Conservation (phyloP, 2,113 vertebrate genomes). For the Phoenicopterus ruber region DNA sequence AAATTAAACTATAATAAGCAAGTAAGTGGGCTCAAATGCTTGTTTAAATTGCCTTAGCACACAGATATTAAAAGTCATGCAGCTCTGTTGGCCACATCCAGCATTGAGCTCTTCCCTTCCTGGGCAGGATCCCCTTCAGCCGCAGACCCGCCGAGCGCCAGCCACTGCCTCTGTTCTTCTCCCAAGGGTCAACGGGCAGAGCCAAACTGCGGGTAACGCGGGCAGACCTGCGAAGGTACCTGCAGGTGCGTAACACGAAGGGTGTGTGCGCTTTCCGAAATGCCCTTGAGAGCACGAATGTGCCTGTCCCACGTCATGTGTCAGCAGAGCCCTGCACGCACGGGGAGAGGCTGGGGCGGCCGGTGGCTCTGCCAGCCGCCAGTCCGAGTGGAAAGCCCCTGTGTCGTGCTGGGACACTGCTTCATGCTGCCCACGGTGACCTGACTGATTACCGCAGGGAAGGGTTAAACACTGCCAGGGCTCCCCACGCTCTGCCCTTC, state of each 20-base stretch:
- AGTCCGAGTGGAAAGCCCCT: neutral
- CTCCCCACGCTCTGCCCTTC: neutral
- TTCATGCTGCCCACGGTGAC: neutral
- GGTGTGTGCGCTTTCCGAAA: accelerated
- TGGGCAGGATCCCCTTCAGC: accelerated
- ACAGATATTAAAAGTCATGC: neutral
- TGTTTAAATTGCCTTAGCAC: neutral
- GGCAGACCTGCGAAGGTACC: neutral
- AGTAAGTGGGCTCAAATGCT: slow-evolving; percentile 8
- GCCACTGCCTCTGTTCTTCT: neutral
- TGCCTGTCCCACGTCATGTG: accelerated
- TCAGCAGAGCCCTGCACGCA: neutral
- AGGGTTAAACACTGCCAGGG: neutral
- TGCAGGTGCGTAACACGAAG: accelerated
- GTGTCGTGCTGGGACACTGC: neutral
- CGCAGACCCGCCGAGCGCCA: neutral
- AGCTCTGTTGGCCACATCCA: neutral
- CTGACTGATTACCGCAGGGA: neutral
- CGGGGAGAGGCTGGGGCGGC: accelerated
- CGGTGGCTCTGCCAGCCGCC: neutral
- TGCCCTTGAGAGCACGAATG: accelerated
- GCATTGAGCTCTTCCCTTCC: neutral
- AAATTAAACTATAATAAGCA: slow-evolving; percentile 38
- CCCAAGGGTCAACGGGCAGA: accelerated
- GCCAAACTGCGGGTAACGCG: accelerated